A percentile compares a stretch with the other conserved stretches of the same genome.
phyloP scores from a whole-genome alignment of 2,797 vertebrate genomes.

The Danio albolineatus region DNA sequence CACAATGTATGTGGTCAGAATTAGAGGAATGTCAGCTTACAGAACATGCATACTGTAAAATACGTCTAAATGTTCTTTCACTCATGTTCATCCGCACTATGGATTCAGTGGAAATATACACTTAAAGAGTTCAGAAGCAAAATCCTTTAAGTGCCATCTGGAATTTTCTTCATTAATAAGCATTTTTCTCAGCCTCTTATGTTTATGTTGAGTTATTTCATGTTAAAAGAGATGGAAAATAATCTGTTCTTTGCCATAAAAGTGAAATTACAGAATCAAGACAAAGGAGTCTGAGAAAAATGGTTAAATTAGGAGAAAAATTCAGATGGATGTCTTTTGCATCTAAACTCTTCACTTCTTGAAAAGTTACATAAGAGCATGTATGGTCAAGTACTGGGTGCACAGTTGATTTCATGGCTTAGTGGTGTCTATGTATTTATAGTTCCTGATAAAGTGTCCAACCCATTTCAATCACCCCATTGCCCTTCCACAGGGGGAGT shows the following conservation, averaged over 20 bases:
- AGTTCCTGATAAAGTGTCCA: slow-evolving; percentile 42
- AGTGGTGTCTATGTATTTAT: slow-evolving; percentile 54
- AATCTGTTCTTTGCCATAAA: no score
- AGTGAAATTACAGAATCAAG: no score
- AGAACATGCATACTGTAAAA: background rate
- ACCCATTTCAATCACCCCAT: slow-evolving; percentile 46
- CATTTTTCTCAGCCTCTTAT: no score
- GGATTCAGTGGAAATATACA: background rate
- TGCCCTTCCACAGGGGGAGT: slow-evolving; percentile 42
- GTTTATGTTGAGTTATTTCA: no score
- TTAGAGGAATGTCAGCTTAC: background rate
- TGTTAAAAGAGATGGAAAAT: no score
- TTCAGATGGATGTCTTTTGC: no score
- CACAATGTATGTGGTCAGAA: background rate
- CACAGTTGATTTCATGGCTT: background rate
- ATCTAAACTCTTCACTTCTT: no score
- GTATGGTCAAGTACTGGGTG: background rate
- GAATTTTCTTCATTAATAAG: no score
- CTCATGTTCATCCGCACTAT: background rate
- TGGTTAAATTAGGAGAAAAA: no score
- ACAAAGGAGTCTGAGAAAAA: no score
- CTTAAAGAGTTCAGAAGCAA: no score
- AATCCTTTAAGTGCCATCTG: no score
- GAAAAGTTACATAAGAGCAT: slow-evolving; percentile 1
- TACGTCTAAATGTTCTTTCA: background rate